Evolutionary conservation across 2,113 vertebrate species (phyloP).

Genomic region (Laterallus jamaicensis): DNA sequence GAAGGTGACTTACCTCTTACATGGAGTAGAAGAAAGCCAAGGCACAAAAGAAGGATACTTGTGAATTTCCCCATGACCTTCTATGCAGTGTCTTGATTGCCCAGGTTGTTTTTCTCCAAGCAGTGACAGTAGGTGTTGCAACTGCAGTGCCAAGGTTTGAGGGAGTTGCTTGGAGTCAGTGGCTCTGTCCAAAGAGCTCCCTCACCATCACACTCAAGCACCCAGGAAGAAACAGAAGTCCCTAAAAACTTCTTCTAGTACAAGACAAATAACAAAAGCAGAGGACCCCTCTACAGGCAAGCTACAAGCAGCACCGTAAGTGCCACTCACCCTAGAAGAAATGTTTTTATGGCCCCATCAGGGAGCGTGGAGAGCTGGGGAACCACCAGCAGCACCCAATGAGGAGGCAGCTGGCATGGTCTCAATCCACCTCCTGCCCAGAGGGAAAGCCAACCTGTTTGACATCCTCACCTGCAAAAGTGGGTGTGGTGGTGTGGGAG

Average conservation of each 20-base stretch:
- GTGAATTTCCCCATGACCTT: constrained; percentile 45
- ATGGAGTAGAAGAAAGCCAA: constrained; percentile 32
- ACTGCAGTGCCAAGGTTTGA: background rate
- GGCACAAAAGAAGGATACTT: constrained; percentile 13
- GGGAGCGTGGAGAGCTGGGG: background rate
- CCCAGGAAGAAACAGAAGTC: background rate
- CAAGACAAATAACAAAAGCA: background rate
- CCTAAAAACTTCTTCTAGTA: background rate
- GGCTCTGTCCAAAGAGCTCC: background rate
- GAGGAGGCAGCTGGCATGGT: background rate
- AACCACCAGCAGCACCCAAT: background rate
- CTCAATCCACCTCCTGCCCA: background rate
- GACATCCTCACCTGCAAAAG: background rate
- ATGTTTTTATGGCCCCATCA: background rate
- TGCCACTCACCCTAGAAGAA: background rate
- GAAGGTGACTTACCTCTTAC: constrained; percentile 52
- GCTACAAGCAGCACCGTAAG: background rate
- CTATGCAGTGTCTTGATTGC: background rate
- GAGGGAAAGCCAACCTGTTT: constrained; percentile 38
- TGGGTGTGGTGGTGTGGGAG: constrained; percentile 6
- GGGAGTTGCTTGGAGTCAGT: background rate
- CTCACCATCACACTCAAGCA: background rate
- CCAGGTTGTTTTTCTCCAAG: background rate
- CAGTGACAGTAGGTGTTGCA: background rate
- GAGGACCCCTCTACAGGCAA: rapidly evolving